phyloP scores from a whole-genome alignment of 2,888 invertebrate genomes.

The Priocnemis perturbator region DNA sequence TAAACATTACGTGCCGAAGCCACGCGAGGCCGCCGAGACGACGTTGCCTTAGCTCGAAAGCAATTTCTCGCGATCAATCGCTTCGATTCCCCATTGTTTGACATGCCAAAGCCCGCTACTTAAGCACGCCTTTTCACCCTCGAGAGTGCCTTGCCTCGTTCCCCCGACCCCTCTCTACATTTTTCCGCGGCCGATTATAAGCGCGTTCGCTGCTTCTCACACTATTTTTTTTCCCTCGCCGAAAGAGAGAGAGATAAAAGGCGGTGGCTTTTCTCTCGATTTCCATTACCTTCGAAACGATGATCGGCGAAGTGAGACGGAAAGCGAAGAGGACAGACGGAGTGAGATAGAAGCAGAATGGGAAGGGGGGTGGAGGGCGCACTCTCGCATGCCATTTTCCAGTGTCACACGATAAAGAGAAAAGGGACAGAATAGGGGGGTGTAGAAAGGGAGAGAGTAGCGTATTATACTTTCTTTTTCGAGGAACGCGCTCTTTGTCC shows the following conservation, averaged over 20 bases:
- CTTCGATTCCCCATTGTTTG: conserved; percentile 44
- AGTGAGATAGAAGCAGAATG: too few species aligned
- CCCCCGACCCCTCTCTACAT: neutral
- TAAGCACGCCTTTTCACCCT: conserved; percentile 49
- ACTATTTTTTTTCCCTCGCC: conserved; percentile 41
- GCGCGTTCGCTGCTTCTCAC: conserved; percentile 24
- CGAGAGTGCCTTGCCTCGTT: conserved; percentile 23
- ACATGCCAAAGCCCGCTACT: conserved; percentile 46
- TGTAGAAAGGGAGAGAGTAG: too few species aligned
- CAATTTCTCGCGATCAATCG: conserved; percentile 53
- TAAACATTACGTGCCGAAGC: conserved; percentile 53
- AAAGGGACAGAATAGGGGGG: too few species aligned
- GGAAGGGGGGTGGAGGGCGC: too few species aligned
- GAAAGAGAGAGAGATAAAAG: conserved; percentile 17
- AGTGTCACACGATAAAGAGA: too few species aligned
- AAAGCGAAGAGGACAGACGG: too few species aligned
- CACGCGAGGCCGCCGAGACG: conserved; percentile 30
- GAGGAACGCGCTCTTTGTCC: too few species aligned
- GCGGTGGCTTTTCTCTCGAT: neutral
- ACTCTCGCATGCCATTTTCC: too few species aligned
- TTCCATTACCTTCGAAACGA: too few species aligned
- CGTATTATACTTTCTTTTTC: too few species aligned
- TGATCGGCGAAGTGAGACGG: too few species aligned
- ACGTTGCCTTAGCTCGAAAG: conserved; percentile 46
- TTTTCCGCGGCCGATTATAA: conserved; percentile 22